Conservation (phyloP, 2,113 vertebrate species). For the Lycaon pictus region DNA sequence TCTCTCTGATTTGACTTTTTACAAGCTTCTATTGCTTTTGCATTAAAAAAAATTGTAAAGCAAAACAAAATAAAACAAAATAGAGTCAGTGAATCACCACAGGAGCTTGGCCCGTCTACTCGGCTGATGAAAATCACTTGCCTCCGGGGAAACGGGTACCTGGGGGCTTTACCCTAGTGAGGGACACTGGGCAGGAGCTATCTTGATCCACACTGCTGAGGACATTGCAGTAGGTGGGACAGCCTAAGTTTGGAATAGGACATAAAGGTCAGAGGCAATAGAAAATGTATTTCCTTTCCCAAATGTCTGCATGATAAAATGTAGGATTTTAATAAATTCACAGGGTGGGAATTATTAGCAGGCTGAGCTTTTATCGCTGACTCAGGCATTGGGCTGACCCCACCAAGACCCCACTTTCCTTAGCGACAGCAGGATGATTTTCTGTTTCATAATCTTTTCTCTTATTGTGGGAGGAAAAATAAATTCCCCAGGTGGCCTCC, state of each 20-base stretch:
- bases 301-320: slow-evolving; percentile 65
- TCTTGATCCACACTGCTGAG: not conserved
- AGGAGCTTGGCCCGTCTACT: not conserved
- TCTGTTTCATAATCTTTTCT: slow-evolving; percentile 72
- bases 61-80: not conserved
- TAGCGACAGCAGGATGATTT: slow-evolving; percentile 54
- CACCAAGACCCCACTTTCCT: slow-evolving; percentile 66
- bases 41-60: not conserved
- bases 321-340: slow-evolving; percentile 74
- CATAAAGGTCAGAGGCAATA: slow-evolving; percentile 29
- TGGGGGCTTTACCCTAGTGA: not conserved
- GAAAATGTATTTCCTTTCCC: slow-evolving; percentile 67
- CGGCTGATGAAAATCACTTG: not conserved
- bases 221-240: accelerated
- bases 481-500: slow-evolving; percentile 14
- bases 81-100: not conserved
- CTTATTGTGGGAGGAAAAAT: slow-evolving; percentile 66
- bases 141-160: not conserved
- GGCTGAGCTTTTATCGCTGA: slow-evolving; percentile 59
- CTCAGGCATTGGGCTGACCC: slow-evolving; percentile 68
- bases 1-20: slow-evolving; percentile 3
- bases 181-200: not conserved
- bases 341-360: slow-evolving; percentile 61
- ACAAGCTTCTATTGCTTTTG: not conserved
- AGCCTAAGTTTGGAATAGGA: not conserved